A percentile compares a stretch with the other conserved stretches of the same genome.
These are phyloP conservation scores for Synergus laeviventris DNA, from an alignment of 2,888 invertebrate genomes.

Conservation along the genomic window DNA sequence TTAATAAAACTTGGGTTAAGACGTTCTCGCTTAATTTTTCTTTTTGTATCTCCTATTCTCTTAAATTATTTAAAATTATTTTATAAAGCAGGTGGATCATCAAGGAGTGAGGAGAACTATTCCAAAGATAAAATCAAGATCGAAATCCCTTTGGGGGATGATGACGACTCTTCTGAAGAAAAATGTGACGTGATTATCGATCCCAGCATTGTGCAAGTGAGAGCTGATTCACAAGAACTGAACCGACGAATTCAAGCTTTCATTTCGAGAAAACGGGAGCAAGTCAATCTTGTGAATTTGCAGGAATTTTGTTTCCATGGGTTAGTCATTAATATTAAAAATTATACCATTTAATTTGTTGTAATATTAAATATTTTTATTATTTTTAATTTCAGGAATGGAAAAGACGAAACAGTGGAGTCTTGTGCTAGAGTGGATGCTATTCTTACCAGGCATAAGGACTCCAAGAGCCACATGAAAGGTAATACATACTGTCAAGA, in stretches of 20 bases:
- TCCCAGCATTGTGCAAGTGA: slow-evolving; percentile 82
- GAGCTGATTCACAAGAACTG: slow-evolving; percentile 82
- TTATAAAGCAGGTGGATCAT: slow-evolving; percentile 37
- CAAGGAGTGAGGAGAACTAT: slow-evolving; percentile 31
- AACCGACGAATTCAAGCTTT: slow-evolving; percentile 85
- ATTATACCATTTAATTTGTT: background rate
- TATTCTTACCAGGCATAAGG: slow-evolving; percentile 83
- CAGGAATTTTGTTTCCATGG: slow-evolving; percentile 83
- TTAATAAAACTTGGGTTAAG: background rate
- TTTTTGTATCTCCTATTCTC: background rate
- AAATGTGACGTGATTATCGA: slow-evolving; percentile 63
- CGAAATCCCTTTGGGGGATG: background rate
- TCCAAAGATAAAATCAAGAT: slow-evolving; percentile 19
- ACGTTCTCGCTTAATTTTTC: background rate
- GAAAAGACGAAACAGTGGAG: slow-evolving; percentile 75
- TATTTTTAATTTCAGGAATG: slow-evolving; percentile 59
- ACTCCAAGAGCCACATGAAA: slow-evolving; percentile 88
- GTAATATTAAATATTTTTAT: slow-evolving; percentile 13
- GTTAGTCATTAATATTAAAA: slow-evolving; percentile 56
- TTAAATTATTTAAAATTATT: slow-evolving; percentile 31
- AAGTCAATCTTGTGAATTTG: slow-evolving; percentile 85
- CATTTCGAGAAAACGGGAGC: slow-evolving; percentile 85
- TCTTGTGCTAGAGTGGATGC: slow-evolving; percentile 89
- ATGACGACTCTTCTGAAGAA: background rate
- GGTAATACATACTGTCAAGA: slow-evolving; percentile 76